Evolutionary conservation across 2,888 invertebrate genomes (phyloP).

Genomic region (Achlya flavicornis): DNA sequence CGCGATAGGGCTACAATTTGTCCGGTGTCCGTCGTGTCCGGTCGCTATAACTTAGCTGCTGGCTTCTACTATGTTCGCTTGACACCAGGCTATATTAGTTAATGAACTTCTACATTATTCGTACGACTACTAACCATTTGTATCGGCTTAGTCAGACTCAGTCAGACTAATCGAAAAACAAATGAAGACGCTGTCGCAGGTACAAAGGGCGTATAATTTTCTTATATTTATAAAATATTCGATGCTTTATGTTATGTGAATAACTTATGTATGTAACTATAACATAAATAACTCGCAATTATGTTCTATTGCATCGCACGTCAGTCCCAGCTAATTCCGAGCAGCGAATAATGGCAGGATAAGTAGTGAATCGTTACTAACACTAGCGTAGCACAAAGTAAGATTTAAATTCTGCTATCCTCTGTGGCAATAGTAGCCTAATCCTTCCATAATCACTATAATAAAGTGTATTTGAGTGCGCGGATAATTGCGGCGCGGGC

Average conservation of each 20-base stretch:
- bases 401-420: background rate
- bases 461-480: background rate
- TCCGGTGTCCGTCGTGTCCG: constrained; percentile 1
- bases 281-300: no score
- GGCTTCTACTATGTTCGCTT: background rate
- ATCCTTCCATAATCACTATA: constrained; percentile 7
- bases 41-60: background rate
- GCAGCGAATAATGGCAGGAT: no score
- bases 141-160: background rate
- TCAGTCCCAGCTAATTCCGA: no score
- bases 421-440: background rate
- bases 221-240: no score
- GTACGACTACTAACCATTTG: background rate
- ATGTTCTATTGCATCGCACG: background rate
- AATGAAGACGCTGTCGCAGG: no score
- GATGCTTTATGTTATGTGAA: no score
- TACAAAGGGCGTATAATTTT: no score
- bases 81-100: background rate
- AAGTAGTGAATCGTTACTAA: no score
- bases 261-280: no score
- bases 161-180: no score
- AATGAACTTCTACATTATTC: background rate
- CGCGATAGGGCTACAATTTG: background rate
- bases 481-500: background rate
- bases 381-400: background rate